These are phyloP conservation scores for Nyctereutes procyonoides DNA, from an alignment of 2,113 vertebrate species.

Conservation along the genomic window DNA sequence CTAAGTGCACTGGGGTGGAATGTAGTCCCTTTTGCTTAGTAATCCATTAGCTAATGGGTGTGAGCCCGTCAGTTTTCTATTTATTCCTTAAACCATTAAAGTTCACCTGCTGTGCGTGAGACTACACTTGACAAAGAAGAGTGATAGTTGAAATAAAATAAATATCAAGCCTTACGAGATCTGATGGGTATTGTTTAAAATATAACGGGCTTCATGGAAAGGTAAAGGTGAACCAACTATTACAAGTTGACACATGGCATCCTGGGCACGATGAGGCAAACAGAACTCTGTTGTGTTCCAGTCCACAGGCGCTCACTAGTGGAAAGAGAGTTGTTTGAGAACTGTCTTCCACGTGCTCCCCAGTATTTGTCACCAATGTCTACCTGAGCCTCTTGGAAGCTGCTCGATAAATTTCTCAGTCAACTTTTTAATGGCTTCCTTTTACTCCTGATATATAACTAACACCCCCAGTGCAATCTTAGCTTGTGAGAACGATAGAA, in stretches of 20 bases:
- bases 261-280: not conserved
- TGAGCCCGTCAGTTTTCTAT: slow-evolving; percentile 90
- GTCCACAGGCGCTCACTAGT: not conserved
- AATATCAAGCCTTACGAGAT: slow-evolving; percentile 85
- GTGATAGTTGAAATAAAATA: slow-evolving; percentile 90
- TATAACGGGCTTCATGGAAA: slow-evolving; percentile 79
- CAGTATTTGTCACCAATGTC: not conserved
- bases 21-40: slow-evolving; percentile 87
- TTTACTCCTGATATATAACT: not conserved
- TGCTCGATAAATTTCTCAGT: not conserved
- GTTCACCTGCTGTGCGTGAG: slow-evolving; percentile 88
- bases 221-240: slow-evolving; percentile 75
- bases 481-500: not conserved
- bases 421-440: not conserved
- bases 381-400: not conserved
- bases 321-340: not conserved
- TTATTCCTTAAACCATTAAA: slow-evolving; percentile 87
- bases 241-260: not conserved
- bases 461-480: not conserved
- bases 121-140: slow-evolving; percentile 88
- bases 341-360: not conserved
- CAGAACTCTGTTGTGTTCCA: not conserved
- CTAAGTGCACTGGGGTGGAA: slow-evolving; percentile 90
- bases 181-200: slow-evolving; percentile 83
- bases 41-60: slow-evolving; percentile 98